Percentiles rank a stretch among this genome's conserved stretches.
Conservation (phyloP, 2,888 invertebrate genomes). For the Epinotia brunnichana region DNA sequence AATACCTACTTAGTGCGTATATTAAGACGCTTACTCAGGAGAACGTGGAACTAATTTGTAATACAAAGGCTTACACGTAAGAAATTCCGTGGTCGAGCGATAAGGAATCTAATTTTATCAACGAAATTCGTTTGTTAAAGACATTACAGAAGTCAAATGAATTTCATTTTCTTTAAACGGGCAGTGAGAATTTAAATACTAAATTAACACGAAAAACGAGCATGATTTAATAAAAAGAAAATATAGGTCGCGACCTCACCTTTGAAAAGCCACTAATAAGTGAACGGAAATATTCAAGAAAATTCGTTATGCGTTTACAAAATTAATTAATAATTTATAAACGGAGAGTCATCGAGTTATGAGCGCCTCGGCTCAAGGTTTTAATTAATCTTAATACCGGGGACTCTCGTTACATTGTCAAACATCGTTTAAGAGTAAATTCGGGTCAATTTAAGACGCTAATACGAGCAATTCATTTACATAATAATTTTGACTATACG, state of each 20-base stretch:
- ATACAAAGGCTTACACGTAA: slow-evolving; percentile 12
- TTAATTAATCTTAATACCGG: slow-evolving; percentile 41
- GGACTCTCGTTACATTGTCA: slow-evolving; percentile 42
- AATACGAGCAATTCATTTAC: slow-evolving; percentile 9
- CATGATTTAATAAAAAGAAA: slow-evolving; percentile 10
- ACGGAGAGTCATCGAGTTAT: slow-evolving; percentile 45
- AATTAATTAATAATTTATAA: slow-evolving; percentile 48
- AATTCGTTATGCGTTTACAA: slow-evolving; percentile 38
- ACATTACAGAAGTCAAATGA: background rate
- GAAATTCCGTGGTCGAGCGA: slow-evolving; percentile 16
- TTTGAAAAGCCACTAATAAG: slow-evolving; percentile 32
- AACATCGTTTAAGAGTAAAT: slow-evolving; percentile 39
- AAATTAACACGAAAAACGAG: background rate
- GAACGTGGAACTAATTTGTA: slow-evolving; percentile 27
- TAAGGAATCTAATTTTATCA: slow-evolving; percentile 23
- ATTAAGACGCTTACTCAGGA: slow-evolving; percentile 15
- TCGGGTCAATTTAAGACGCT: slow-evolving; percentile 35
- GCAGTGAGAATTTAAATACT: background rate
- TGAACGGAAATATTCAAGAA: slow-evolving; percentile 35
- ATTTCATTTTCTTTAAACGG: background rate
- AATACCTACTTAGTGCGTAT: slow-evolving; percentile 3
- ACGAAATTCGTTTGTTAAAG: slow-evolving; percentile 1
- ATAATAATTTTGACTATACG: no score
- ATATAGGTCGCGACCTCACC: slow-evolving; percentile 22
- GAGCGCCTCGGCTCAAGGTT: slow-evolving; percentile 34